Evolutionary conservation across 1,140 invertebrate species (phyloP), one percentile per base, ranked within the genome.

Genomic region (Neodiprion lecontei): DNA sequence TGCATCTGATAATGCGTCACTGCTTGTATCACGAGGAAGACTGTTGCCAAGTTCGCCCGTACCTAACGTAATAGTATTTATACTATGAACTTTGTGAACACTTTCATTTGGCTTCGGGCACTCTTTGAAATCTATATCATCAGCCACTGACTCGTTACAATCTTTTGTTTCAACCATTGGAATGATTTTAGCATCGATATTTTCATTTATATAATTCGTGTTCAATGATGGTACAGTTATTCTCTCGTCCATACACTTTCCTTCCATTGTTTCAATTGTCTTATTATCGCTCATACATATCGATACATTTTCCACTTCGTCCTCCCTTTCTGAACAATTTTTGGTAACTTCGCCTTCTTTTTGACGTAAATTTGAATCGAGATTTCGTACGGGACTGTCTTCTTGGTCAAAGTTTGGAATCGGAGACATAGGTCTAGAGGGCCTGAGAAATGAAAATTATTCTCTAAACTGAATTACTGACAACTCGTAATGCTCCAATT

Each of bases 341-440:
- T 79, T 70, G 74, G 11, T 68, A 72, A 74, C 9, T 76, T 23
- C 49, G 23, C 82, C 72, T 74, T 78, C 75, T 49, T 70, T 14
- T 71, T 72, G 69, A 71, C 80, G 70, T 11, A 86, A 69, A 68
- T 88, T 85, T 21, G 84, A 82, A 74, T 88, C 86, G 65, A 83
- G 78, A 40, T 74, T 80, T 77, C 85, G 80, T 11, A 83, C 79
- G 70, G 79, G 81, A 47, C 86, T 83, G 12, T 78, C 76, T 74
- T 88, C 87, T 49, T 91, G 88, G 69, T 88, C 87, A 80, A 91
- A 93, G 75, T 93, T 89, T 2, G 94, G 93, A 83, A 95, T 92
- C 17, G 95, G 94, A 17, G 94, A 96, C 89, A 95, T 92, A 48
- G 94, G 94, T 75, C 95, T 91, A 1, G 94, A 95, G 67, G 92